phyloP scores from a whole-genome alignment of 2,113 vertebrate species.

The Ceratotherium simum region DNA sequence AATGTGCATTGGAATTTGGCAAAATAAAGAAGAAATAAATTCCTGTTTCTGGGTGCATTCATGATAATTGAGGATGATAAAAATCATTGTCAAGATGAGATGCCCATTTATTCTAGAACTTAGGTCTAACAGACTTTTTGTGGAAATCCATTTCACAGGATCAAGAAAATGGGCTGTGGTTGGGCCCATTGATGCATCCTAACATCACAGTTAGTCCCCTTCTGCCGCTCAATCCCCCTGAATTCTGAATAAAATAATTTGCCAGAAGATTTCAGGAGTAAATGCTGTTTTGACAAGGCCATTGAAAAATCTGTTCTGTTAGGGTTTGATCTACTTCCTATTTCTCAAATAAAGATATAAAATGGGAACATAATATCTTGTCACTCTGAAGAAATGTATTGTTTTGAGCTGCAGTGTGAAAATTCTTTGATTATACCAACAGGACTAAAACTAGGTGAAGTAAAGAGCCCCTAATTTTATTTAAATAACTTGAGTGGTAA shows the following conservation, averaged over 20 bases:
- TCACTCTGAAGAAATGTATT: neutral
- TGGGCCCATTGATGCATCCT: neutral
- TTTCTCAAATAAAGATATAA: constrained; percentile 5
- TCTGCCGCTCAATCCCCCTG: neutral
- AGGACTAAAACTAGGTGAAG: neutral
- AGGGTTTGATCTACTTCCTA: neutral
- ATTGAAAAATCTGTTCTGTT: neutral
- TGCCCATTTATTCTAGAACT: neutral
- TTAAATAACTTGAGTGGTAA: neutral
- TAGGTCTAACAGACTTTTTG: neutral
- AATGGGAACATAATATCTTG: neutral
- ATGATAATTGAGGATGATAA: neutral
- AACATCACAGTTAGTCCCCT: neutral
- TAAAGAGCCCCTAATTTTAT: neutral
- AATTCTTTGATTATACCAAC: neutral
- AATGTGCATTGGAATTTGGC: neutral
- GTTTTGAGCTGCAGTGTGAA: neutral
- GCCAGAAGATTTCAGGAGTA: neutral
- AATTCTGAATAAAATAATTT: neutral
- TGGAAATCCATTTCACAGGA: neutral
- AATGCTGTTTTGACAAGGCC: neutral
- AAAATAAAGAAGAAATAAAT: neutral
- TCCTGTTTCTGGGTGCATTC: neutral
- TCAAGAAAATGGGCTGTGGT: neutral
- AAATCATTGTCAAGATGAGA: constrained; percentile 13